Base-by-base conservation (phyloP, 2,113 vertebrate species). In the Festucalex cinctus region DNA sequence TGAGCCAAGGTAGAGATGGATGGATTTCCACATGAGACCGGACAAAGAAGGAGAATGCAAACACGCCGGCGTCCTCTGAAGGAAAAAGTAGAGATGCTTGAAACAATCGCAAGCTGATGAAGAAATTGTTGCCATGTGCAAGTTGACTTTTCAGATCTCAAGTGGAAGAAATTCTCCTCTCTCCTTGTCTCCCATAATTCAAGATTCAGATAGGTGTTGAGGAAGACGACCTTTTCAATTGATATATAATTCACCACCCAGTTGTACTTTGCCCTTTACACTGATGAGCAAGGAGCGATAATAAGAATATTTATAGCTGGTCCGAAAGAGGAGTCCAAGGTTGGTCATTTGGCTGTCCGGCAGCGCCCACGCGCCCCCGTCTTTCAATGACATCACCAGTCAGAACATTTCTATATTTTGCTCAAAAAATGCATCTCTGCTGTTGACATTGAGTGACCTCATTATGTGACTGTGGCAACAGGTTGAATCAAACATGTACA, bases 251-350 rank as follows among this genome's bases (percentile, higher is more conserved):
- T 88, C 85, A 86, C 85, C 77, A 83, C 79, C 84, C 82, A 88
- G 88, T 88, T 89, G 84, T 88, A 88, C 77, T 86, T 78, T 90
- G 87, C 83, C 88, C 89, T 90, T 88, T 89, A 81, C 80, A 82
- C 75, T 75, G 83, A 87, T 85, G 88, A 86, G 80, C 80, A 71
- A 37, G 77, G 69, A 63, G 80, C 35, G 71, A 67, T 65, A 76
- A 67, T 75, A 81, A 85, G 85, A 87, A 89, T 86, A 88, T 90
- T 88, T 88, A 88, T 86, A 74, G 71, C 57, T 56, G 63, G 82
- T 65, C 69, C 46, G 75, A 68, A 76, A 75, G 79, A 54, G 64
- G 46, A 13, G 65, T 37, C 67, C 68, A 41, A 46, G 54, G 46
- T 46, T 79, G 85, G 82, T 81, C 82, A 86, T 73, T 70, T 73